A percentile compares a stretch with the other conserved stretches of the same genome.
phyloP scores from a whole-genome alignment of 2,113 vertebrate species.

The Aplodontia rufa region DNA sequence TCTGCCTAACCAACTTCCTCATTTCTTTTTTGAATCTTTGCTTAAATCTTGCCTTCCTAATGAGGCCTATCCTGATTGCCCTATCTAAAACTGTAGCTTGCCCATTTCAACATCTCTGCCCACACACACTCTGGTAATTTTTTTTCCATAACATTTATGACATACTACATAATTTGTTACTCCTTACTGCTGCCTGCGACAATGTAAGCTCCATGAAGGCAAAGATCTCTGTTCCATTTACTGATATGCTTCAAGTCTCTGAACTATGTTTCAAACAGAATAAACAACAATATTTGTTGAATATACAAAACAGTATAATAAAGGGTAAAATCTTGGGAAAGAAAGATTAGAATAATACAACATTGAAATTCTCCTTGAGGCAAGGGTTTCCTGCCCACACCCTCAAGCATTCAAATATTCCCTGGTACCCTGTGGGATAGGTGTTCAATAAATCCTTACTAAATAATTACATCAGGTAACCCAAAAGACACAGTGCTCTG shows the following conservation, averaged over 20 bases:
- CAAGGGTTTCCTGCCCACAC: neutral
- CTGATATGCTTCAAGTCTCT: neutral
- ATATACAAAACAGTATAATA: neutral
- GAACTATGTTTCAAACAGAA: neutral
- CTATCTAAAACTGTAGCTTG: neutral
- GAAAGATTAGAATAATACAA: neutral
- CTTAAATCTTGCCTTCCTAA: constrained; percentile 14
- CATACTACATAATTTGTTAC: neutral
- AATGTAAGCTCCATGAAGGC: neutral
- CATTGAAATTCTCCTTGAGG: neutral
- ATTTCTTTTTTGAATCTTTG: neutral
- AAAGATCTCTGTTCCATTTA: neutral
- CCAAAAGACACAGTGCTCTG: neutral
- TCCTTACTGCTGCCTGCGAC: neutral
- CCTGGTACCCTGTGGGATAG: neutral
- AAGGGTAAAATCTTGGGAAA: neutral
- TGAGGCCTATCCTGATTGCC: neutral
- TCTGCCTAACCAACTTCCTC: neutral
- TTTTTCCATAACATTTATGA: neutral
- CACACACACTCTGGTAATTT: neutral
- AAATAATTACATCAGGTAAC: neutral
- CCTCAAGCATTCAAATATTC: neutral
- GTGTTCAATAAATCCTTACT: neutral
- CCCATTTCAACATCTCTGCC: neutral
- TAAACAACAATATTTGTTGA: neutral